Base-by-base conservation (phyloP, 2,113 vertebrate genomes). In the Alouatta palliata region DNA sequence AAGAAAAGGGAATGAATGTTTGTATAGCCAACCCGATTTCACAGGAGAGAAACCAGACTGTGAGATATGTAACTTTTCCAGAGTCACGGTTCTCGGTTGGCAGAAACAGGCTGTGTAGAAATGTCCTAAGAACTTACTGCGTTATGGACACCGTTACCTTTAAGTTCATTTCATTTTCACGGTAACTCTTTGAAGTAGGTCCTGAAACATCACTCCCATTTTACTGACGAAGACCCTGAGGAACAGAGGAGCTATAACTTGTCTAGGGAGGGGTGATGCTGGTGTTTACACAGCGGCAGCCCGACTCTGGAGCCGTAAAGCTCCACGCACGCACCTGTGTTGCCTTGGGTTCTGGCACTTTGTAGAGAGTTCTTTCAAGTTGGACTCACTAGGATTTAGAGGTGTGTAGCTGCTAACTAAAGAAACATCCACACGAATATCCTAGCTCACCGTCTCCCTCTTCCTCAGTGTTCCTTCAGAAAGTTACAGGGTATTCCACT, bases 241-340 rank as follows among this genome's bases (percentile, higher is more conserved):
- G 83, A 19, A 12, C 71, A 40, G 83, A 40, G 43, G 83, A 47
- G 58, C 54, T 12, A 7, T 10, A 7, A 8, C 32, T 30, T 32
- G 6, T 45, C 45, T 20, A 14, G 19, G 23, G 6, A 17, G 0
- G 14, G 58, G 37, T 23, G 49, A 8, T 27, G 56, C 56, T 64
- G 49, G 58, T 43, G 5, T 10, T 12, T 2, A 10, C 16, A 3
- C 40, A 9, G 3, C 0, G 6, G 43, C 35, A 1, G 3, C 3
- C 21, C 5, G 3, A 49, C 70, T 4, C 32, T 20, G 2, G 35
- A 45, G 19, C 40, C 58, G n/a, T 35, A 2, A 2, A 17, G 32
- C 35, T 87, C 30, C 0, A 2, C 2, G 17, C 37, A 6, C 2
- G 21, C 32, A 6, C 61, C 61, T 32, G 3, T 3, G 0, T 52